Conservation (phyloP, 1,140 invertebrate genomes). For the Drosophila pallidifrons region DNA sequence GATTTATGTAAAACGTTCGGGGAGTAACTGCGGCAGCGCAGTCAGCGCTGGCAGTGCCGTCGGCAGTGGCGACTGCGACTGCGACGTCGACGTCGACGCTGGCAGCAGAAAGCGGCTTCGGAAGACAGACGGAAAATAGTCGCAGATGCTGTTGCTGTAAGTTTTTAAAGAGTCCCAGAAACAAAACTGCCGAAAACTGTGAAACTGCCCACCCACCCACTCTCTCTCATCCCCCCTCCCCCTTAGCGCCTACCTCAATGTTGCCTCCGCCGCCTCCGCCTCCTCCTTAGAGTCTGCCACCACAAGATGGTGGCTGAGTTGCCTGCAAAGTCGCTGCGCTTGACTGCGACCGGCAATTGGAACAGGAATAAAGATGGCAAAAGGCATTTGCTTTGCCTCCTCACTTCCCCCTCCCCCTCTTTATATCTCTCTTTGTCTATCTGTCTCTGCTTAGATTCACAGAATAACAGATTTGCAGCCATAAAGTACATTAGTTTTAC, state of each 20-base stretch:
- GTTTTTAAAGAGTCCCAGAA: slow-evolving; percentile 67
- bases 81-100: slow-evolving; percentile 1
- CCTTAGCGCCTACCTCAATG: slow-evolving; percentile 52
- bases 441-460: not conserved
- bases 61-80: not conserved
- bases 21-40: slow-evolving; percentile 22
- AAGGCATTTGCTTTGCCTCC: not conserved
- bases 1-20: slow-evolving; percentile 79
- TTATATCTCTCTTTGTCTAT: not conserved
- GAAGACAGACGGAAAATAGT: slow-evolving; percentile 57
- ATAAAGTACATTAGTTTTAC: not conserved
- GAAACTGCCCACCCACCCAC: not conserved
- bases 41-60: not conserved
- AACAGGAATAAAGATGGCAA: not conserved
- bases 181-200: slow-evolving; percentile 65
- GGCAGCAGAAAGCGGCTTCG: not conserved
- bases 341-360: slow-evolving; percentile 26
- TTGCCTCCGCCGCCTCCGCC: slow-evolving; percentile 17
- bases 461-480: not conserved
- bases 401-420: not conserved
- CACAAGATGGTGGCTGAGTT: slow-evolving; percentile 28
- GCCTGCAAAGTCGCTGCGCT: slow-evolving; percentile 35
- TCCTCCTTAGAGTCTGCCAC: slow-evolving; percentile 13
- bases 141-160: slow-evolving; percentile 81
- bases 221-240: too few relatives aligned